These are phyloP conservation scores for Cephus pulcher DNA, from an alignment of 2,888 invertebrate species.

Conservation along the genomic window DNA sequence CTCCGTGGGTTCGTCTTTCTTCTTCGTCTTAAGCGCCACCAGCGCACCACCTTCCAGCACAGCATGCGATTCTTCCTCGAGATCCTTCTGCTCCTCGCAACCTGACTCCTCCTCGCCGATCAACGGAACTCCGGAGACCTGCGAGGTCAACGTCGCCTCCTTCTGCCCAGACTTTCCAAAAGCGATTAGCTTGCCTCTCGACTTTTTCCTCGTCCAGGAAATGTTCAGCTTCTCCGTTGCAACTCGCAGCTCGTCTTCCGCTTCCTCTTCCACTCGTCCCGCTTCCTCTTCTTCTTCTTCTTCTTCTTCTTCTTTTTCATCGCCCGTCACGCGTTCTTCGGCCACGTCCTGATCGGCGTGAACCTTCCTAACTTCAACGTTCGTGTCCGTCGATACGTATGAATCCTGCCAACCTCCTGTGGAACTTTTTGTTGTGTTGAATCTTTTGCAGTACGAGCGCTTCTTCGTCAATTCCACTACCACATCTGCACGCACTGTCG, in stretches of 20 bases:
- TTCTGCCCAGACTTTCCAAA: not conserved
- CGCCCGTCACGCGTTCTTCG: not conserved
- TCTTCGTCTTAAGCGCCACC: not conserved
- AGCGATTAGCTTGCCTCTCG: not conserved
- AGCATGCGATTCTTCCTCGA: not conserved
- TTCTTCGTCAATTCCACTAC: too few species aligned
- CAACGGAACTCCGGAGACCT: not conserved
- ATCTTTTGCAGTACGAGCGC: too few species aligned
- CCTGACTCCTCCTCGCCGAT: not conserved
- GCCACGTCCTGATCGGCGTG: not conserved
- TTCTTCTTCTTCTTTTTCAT: not conserved
- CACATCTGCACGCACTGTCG: too few species aligned
- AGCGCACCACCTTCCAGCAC: not conserved
- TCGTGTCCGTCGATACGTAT: too few species aligned
- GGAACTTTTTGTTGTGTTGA: too few species aligned
- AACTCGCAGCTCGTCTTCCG: not conserved
- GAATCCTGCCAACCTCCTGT: too few species aligned
- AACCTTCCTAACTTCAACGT: not conserved
- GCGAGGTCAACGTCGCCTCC: not conserved
- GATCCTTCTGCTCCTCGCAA: not conserved
- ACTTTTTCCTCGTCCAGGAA: not conserved
- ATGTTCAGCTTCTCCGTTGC: too few species aligned
- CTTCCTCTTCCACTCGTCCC: not conserved
- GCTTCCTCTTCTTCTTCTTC: not conserved
- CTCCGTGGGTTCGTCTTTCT: conserved; percentile 3